These are phyloP conservation scores for Eurystomus gularis DNA, from an alignment of 2,113 vertebrate genomes.

Conservation along the genomic window DNA sequence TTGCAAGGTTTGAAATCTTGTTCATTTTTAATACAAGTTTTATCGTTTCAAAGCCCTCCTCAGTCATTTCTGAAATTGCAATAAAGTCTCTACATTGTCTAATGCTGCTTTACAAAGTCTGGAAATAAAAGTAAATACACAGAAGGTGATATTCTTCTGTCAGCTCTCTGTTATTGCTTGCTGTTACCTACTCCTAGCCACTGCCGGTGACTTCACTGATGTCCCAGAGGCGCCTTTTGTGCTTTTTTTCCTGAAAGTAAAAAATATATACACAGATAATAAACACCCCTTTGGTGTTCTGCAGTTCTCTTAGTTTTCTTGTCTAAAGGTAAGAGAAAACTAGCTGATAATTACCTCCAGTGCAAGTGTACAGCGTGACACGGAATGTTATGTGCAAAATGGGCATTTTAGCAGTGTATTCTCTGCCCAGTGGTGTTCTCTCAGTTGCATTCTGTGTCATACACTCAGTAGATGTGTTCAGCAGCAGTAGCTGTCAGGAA, in stretches of 20 bases:
- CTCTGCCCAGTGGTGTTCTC: not conserved
- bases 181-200: not conserved
- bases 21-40: not conserved
- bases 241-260: not conserved
- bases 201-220: not conserved
- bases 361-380: not conserved
- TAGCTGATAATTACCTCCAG: not conserved
- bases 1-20: not conserved
- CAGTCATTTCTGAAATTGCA: not conserved
- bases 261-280: not conserved
- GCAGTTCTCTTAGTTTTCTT: not conserved
- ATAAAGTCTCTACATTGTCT: not conserved
- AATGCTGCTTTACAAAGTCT: not conserved
- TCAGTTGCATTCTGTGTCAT: not conserved
- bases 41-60: not conserved
- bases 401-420: not conserved
- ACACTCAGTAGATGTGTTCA: not conserved
- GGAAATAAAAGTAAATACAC: not conserved
- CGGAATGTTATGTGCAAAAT: not conserved
- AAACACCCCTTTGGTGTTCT: not conserved
- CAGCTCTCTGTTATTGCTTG: not conserved
- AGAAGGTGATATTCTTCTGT: not conserved
- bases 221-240: not conserved
- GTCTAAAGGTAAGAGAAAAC: not conserved
- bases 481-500: not conserved